Base-by-base conservation (phyloP, 2,113 vertebrate genomes). In the Ophthalmolycus amberensis region DNA sequence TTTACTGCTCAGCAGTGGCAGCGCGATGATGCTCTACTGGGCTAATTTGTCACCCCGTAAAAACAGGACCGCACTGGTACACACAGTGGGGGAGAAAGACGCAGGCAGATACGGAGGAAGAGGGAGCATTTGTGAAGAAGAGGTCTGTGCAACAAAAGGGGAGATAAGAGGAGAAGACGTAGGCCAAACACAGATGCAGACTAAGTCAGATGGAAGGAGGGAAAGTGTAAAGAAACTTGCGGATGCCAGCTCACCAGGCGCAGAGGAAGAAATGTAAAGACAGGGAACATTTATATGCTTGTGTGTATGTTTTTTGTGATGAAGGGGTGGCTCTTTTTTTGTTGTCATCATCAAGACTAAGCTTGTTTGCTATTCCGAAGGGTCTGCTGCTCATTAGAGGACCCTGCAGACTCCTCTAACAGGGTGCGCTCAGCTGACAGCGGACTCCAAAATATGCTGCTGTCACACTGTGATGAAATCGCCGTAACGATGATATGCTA, bases 381-480 rank as follows among this genome's bases (percentile, higher is more conserved):
- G 82, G 71, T 75, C 80, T 29, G 79, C 77, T 40, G 85, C 92
- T 94, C 93, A 92, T 95, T 94, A 95, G 84, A 63, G 75, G 77
- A 72, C 79, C 87, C 71, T 59, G 73, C 76, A 77, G 76, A 64
- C 71, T 78, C 25, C 72, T 72, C 40, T 66, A 77, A 77, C 82
- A 71, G 88, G 58, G 34, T 48, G 25, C 3, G 79, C 89, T 90
- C 82, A 76, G 82, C 85, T 89, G 93, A 81, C 87, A 78, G 63
- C 40, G 27, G 85, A 56, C 79, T 79, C 52, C 66, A 50, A 77
- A 91, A 92, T 91, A 90, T 90, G 90, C 73, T 73, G 71, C 88
- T 89, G 92, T 93, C 91, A 90, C 81, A 38, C 60, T 46, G 32
- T 94, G 94, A 95, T 88, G 91, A 76, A 93, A 95, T 95, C 77